Conservation (phyloP, 1,140 invertebrate species). For the roundworm (Caenorhabditis elegans) region WBcel235 BX284603.4:4873001-4873500, state of each 20-base stretch:
- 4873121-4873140: conserved; percentile 41
- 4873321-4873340: no score
- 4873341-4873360: no score
- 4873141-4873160: conserved; percentile 24
- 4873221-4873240: neutral
- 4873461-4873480: neutral
- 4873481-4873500: conserved; percentile 35
- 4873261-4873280: neutral
- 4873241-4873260: neutral
- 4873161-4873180: conserved; percentile 20
- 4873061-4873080: conserved; percentile 45
- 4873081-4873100: conserved; percentile 39
- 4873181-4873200: neutral
- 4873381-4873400: no score
- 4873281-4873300: neutral
- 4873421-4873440: no score
- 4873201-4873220: neutral
- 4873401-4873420: no score
- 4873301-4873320: no score
- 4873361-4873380: no score
- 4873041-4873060: conserved; percentile 45
- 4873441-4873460: conserved; percentile 29
- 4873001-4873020: conserved; percentile 47
- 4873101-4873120: conserved; percentile 47
- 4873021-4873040: conserved; percentile 40